A percentile compares a stretch with the other conserved stretches of the same genome.
phyloP scores from a whole-genome alignment of 2,888 invertebrate species.

The Tridacna gigas region DNA sequence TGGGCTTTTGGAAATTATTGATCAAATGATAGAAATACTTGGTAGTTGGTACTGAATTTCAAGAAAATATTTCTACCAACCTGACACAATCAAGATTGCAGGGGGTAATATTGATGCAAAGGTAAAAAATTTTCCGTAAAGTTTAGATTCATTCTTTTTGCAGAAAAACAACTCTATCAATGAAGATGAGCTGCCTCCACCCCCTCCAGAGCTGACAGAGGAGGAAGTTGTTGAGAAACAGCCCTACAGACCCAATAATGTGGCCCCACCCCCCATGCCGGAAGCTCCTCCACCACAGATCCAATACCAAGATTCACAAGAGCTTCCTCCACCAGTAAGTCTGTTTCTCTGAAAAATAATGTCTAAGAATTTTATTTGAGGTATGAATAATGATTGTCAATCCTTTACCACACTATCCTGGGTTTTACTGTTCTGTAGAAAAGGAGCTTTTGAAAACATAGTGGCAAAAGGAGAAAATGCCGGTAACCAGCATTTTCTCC shows the following conservation, averaged over 20 bases:
- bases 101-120: too few species aligned
- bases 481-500: too few species aligned
- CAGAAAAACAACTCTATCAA: constrained; percentile 59
- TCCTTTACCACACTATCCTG: too few species aligned
- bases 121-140: background rate
- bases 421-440: too few species aligned
- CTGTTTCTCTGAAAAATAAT: background rate
- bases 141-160: background rate
- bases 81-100: too few species aligned
- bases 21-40: too few species aligned
- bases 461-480: too few species aligned
- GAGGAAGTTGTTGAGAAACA: constrained; percentile 56
- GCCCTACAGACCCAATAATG: constrained; percentile 37
- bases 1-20: too few species aligned
- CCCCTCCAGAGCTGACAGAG: constrained; percentile 75
- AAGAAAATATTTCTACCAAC: background rate
- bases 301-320: constrained; percentile 42
- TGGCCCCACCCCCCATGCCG: constrained; percentile 52
- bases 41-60: background rate
- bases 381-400: too few species aligned
- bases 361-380: too few species aligned
- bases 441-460: too few species aligned
- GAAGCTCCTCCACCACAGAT: constrained; percentile 52
- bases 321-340: constrained; percentile 74
- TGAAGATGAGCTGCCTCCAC: constrained; percentile 80